Percentiles rank a stretch among this genome's conserved stretches.
Evolutionary conservation across 1,140 invertebrate species (phyloP).

Genomic region (Scaptomyza montana): DNA sequence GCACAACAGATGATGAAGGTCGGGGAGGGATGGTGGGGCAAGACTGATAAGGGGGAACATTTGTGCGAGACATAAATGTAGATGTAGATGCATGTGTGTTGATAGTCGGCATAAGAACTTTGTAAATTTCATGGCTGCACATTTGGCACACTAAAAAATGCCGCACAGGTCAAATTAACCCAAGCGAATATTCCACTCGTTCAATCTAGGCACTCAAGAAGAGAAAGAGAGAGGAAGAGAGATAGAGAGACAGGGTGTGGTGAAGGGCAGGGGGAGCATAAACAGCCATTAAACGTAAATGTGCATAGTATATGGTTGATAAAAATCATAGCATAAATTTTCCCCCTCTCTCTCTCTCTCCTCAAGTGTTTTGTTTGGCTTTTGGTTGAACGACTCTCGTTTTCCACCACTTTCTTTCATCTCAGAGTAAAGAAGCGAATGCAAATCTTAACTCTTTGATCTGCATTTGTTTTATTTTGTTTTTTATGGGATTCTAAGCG

Average conservation of each 20-base stretch:
- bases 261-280: neutral
- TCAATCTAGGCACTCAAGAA: constrained; percentile 25
- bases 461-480: constrained; percentile 1
- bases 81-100: constrained; percentile 35
- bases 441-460: constrained; percentile 41
- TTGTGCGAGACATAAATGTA: too few relatives aligned
- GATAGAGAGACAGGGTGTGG: too few relatives aligned
- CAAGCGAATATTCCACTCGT: constrained; percentile 3
- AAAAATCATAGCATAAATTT: constrained; percentile 56
- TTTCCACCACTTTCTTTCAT: constrained; percentile 62
- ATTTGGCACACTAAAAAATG: constrained; percentile 59
- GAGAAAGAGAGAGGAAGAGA: neutral
- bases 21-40: neutral
- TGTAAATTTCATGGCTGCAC: constrained; percentile 68
- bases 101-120: constrained; percentile 50
- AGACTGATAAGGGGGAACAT: neutral
- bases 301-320: constrained; percentile 20
- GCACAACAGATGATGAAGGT: constrained; percentile 6
- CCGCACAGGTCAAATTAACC: constrained; percentile 10
- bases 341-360: too few relatives aligned
- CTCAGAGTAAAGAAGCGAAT: neutral
- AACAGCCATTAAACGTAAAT: constrained; percentile 35
- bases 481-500: constrained; percentile 26
- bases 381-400: constrained; percentile 49
- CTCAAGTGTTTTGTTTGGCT: constrained; percentile 4